phyloP scores from a whole-genome alignment of 2,888 invertebrate species.

The Himalopsyche kuldschensis region DNA sequence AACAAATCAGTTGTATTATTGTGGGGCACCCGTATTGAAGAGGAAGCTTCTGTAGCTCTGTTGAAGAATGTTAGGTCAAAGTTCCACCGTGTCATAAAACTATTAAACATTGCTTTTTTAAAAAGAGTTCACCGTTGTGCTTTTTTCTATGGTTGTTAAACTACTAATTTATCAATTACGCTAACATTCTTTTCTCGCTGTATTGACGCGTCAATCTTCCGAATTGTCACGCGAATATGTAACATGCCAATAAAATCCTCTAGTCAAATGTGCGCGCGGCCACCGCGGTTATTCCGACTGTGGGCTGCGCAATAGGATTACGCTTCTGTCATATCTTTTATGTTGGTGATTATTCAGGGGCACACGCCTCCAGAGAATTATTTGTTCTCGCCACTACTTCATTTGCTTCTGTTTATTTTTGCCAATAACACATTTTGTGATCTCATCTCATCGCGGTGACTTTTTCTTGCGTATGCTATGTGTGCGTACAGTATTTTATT shows the following conservation, averaged over 20 bases:
- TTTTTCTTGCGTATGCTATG: not conserved
- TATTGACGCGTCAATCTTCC: too few relatives aligned
- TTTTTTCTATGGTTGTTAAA: too few relatives aligned
- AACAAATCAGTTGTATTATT: too few relatives aligned
- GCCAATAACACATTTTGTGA: not conserved
- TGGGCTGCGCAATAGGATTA: not conserved
- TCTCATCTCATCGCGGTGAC: not conserved
- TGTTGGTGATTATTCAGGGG: too few relatives aligned
- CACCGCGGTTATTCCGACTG: not conserved
- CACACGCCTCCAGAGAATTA: not conserved
- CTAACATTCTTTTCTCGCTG: too few relatives aligned
- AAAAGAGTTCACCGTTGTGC: too few relatives aligned
- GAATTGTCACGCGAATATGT: not conserved
- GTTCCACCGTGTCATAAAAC: too few relatives aligned
- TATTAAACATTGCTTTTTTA: too few relatives aligned
- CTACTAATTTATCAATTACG: too few relatives aligned
- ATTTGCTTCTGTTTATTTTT: not conserved
- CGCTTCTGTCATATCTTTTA: not conserved
- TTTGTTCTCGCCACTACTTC: not conserved
- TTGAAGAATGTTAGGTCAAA: too few relatives aligned
- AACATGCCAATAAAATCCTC: not conserved
- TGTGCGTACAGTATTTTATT: not conserved
- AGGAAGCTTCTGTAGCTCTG: too few relatives aligned
- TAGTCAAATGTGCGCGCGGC: not conserved
- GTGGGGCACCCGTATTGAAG: too few relatives aligned